Evolutionary conservation across 2,888 invertebrate species (phyloP), one percentile per base, ranked within the genome.

Genomic region (Tenthredo amoena): DNA sequence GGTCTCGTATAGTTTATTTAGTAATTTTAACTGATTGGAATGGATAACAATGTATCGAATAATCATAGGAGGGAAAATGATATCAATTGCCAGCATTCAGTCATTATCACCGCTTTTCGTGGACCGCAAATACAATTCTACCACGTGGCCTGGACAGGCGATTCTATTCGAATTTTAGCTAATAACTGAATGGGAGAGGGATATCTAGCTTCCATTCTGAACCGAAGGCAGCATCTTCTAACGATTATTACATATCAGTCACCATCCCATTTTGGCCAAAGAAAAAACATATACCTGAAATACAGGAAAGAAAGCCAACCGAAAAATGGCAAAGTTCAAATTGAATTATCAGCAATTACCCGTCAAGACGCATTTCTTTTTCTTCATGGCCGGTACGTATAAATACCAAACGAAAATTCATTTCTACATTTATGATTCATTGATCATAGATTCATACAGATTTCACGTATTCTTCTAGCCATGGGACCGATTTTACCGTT

Each of bases 361-460:
- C 15, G 95, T 98, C 81, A 98, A 98, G 95, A 96, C 96, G 0
- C 98, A 98, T 92, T 98, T 96, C 92, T 98, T 98, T 94, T 97
- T 97, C 92, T 97, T 98, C 90, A 97, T 98, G 95, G 97, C 97
- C 88, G 97, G 98, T 97, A 94, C 96, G 95, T 94, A 76, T n/a
- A 2, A 34, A 15, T 34, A 34, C 5, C 4, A 34, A 34, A 12
- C 21, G n/a, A 26, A 18, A 12, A 74, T 62, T 55, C 1, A 31
- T 26, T 55, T 62, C 7, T n/a, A 83, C 50, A 55, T 65, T 71
- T 0, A 18, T 12, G 9, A 10, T 43, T 43, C 10, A 12, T 12
- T 7, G 7, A 21, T 21, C 21, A 7, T 1, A 26, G 62, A 21
- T 62, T 62, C 58, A 58, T 47, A 12, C 21, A 26, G 15, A n/a